Evolutionary conservation across 2,888 invertebrate genomes (phyloP), one percentile per base, ranked within the genome.

Genomic region (Ernsta delagoae): DNA sequence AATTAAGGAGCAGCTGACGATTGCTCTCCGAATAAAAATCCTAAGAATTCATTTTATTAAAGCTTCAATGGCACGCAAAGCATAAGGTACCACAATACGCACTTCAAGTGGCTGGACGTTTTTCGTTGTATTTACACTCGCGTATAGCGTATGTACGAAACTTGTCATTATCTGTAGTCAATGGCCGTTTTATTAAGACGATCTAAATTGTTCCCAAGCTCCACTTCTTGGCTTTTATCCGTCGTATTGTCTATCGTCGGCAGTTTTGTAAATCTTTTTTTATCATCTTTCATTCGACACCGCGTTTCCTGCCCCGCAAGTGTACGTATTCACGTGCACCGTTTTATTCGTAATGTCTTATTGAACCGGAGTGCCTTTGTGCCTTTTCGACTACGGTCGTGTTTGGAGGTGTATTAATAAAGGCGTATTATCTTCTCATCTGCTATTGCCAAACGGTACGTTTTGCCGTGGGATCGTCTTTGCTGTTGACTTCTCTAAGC

Each of bases 251-350:
- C 85, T 85, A 82, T 78, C 79, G 77, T 72, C 75, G 78, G 80
- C 74, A 78, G 80, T 79, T 81, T 83, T 79, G 83, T 83, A 78
- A 79, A 80, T 78, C 71, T 81, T 78, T 83, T 50, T 82, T 81
- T 76, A 78, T 73, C 74, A 79, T 81, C 79, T 77, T 78, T 80
- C 84, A 93, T 87, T 88, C 86, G 92, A 93, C 90, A 93, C 91
- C 92, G 86, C 85, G 84, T 80, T 92, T 93, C 93, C 93, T 92
- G 93, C 83, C 83, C 76, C 81, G 83, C 90, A 90, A 91, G 90
- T 90, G 90, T 85, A 83, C 81, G 83, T 75, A 85, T 86, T 82
- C 81, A 83, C 77, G 79, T 78, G 77, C 75, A 79, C 75, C 74
- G 79, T 77, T 82, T 86, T 83, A 82, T 85, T 82, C 80, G 75